phyloP scores from a whole-genome alignment of 2,888 invertebrate genomes.

The Caenorhabditis sulstoni region DNA sequence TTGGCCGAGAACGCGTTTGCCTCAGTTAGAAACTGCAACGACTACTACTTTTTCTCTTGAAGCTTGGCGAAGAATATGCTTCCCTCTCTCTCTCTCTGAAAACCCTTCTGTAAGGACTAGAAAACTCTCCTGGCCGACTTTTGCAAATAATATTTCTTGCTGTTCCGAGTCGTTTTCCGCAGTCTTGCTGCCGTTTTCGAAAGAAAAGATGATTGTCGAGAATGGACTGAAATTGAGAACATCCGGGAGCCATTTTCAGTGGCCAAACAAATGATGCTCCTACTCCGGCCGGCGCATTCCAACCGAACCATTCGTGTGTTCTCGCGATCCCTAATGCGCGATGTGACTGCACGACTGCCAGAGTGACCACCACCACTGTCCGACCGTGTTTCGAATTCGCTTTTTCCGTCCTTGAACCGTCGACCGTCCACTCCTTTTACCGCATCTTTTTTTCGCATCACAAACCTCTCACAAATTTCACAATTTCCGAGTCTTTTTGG shows the following conservation, averaged over 20 bases:
- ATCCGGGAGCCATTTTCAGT: no score
- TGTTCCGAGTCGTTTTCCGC: neutral
- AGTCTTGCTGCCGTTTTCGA: no score
- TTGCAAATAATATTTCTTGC: neutral
- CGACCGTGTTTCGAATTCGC: conserved; percentile 36
- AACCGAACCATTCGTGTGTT: no score
- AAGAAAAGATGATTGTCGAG: no score
- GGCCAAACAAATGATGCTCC: no score
- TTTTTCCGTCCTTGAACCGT: conserved; percentile 53
- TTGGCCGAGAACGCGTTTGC: conserved; percentile 50
- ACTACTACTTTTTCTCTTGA: conserved; percentile 31
- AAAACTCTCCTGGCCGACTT: neutral
- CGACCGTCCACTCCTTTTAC: conserved; percentile 39
- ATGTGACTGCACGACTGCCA: neutral
- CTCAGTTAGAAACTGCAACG: conserved; percentile 33
- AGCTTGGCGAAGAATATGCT: conserved; percentile 1
- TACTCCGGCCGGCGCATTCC: no score
- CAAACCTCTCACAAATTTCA: conserved; percentile 15
- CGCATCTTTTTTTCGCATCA: neutral
- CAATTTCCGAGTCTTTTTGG: conserved; percentile 7
- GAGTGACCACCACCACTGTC: conserved; percentile 42
- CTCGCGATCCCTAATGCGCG: no score
- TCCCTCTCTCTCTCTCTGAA: neutral
- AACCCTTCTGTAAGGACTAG: no score
- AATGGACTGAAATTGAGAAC: no score